phyloP scores from a whole-genome alignment of 2,797 vertebrate genomes.

The Bradypodion pumilum region DNA sequence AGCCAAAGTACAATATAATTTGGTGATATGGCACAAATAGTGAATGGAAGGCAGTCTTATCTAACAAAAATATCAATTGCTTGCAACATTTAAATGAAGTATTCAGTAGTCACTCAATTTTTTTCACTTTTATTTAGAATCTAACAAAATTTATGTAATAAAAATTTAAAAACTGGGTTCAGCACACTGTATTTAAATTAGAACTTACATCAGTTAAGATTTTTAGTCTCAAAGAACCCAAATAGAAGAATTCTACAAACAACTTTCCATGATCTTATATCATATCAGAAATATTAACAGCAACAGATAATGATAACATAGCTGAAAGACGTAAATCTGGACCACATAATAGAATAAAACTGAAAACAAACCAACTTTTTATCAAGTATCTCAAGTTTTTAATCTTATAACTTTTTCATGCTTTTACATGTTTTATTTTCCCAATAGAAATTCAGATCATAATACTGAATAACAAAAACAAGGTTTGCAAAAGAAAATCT shows the following conservation, averaged over 20 bases:
- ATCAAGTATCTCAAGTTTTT: conserved; percentile 45
- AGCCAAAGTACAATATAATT: too few species aligned
- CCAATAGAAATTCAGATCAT: conserved; percentile 42
- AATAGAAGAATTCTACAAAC: conserved; percentile 42
- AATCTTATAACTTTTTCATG: conserved; percentile 53
- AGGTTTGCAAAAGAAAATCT: conserved; percentile 47
- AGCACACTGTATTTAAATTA: conserved; percentile 56
- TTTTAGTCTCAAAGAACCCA: conserved; percentile 45
- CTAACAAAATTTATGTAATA: conserved; percentile 34
- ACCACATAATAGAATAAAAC: conserved; percentile 46
- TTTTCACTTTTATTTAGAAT: conserved; percentile 37
- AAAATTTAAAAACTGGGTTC: conserved; percentile 36
- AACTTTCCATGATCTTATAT: conserved; percentile 32
- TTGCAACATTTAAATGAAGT: neutral
- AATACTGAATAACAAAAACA: conserved; percentile 16
- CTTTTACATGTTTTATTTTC: conserved; percentile 57
- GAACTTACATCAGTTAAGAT: conserved; percentile 50
- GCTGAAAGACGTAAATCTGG: conserved; percentile 40
- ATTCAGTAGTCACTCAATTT: neutral
- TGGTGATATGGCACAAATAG: too few species aligned
- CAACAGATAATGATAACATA: conserved; percentile 45
- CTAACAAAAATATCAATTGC: neutral
- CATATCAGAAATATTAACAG: conserved; percentile 24
- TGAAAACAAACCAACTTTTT: conserved; percentile 60
- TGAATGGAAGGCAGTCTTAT: neutral